phyloP scores from a whole-genome alignment of 2,113 vertebrate genomes.

The Poeciliopsis prolifica region DNA sequence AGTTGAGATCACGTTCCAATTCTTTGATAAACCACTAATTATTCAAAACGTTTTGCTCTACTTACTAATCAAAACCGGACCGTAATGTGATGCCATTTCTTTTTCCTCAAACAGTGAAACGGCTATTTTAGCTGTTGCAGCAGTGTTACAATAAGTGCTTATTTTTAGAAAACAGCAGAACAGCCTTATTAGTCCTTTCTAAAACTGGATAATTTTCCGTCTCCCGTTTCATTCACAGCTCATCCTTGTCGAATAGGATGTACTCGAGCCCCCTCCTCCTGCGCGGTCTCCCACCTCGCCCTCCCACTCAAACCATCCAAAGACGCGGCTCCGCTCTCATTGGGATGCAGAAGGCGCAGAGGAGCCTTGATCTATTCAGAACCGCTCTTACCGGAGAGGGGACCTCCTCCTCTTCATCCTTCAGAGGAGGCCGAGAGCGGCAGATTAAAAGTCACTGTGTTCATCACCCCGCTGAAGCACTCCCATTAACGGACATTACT shows the following conservation, averaged over 20 bases:
- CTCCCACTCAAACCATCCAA: constrained; percentile 57
- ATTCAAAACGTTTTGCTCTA: constrained; percentile 6
- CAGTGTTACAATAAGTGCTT: constrained; percentile 26
- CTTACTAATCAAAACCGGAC: constrained; percentile 44
- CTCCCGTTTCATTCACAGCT: constrained; percentile 62
- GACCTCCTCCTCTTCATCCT: constrained; percentile 47
- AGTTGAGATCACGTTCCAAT: too few relatives aligned
- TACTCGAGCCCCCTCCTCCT: constrained; percentile 40
- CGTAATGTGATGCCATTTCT: constrained; percentile 39
- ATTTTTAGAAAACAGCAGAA: constrained; percentile 57
- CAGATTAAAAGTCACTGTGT: constrained; percentile 71
- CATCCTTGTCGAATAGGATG: constrained; percentile 63
- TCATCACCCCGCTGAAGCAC: constrained; percentile 60
- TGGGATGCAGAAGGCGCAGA: constrained; percentile 59
- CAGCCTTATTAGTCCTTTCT: constrained; percentile 52
- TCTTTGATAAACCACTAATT: too few relatives aligned
- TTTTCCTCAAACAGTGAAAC: constrained; percentile 4
- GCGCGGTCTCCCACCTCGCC: constrained; percentile 38
- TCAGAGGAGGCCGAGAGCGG: constrained; percentile 46
- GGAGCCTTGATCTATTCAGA: constrained; percentile 65
- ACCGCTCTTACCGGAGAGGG: constrained; percentile 48
- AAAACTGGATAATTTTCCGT: constrained; percentile 50
- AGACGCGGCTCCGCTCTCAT: constrained; percentile 51
- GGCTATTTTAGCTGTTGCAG: constrained; percentile 19
- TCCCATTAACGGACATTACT: constrained; percentile 66